Evolutionary conservation across 2,888 invertebrate genomes (phyloP), one percentile per base, ranked within the genome.

Genomic region (Caenorhabditis plicata): DNA sequence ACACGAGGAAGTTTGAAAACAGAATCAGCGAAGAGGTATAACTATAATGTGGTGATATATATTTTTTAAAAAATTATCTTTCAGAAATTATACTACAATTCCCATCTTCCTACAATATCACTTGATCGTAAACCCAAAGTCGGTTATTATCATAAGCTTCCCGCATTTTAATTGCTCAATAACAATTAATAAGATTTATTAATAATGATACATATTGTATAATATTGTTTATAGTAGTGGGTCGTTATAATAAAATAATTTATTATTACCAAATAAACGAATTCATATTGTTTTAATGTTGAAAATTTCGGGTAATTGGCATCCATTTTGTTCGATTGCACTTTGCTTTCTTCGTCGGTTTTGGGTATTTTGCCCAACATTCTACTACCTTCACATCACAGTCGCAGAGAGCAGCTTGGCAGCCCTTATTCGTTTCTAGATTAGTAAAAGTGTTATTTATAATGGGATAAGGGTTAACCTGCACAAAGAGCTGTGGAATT

Each of bases 361-460:
- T 62, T 4, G 74, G 65, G 38, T 40, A 74, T 41, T 74, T 48
- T 26, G 43, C 33, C 75, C 75, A 77, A 48, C 75, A 77, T n/a
- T 67, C 65, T 7, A 74, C 77, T 2, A 77, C 77, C 11, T 46
- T 52, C 17, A 55, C 53, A 49, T 77, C 77, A 39, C 77, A 77
- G 25, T 57, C 61, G 54, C 77, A 77, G 7, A 77, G 66, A 5
- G 70, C 69, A 9, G 71, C 60, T 42, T 69, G 62, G 62, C 77
- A 77, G 15, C 55, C 62, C 22, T 39, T 35, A 33, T 69, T 62
- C 4, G 49, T 53, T 8, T 33, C 68, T 64, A 47, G n/a, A 62
- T 19, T 7, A 20, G 22, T 29, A 29, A 29, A 29, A 29, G 9
- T 41, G 23, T 13, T 11, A n/a, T 41, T 38, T 31, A 17, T 1